Conservation (phyloP, 2,888 invertebrate species). For the Parnassius orleans region DNA sequence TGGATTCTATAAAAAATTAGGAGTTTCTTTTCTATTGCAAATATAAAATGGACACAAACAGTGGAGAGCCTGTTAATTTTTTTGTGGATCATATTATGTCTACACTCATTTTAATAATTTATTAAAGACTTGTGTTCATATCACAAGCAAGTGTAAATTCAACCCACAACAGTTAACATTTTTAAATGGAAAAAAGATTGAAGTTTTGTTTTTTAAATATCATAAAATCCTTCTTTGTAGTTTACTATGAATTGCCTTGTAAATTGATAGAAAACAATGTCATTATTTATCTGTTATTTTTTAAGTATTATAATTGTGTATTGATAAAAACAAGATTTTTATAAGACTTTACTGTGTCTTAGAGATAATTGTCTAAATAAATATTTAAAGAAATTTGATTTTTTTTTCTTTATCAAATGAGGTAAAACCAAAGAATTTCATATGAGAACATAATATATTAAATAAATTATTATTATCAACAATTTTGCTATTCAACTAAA, state of each 20-base stretch:
- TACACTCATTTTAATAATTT: background rate
- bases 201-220: too few species aligned
- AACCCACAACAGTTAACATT: background rate
- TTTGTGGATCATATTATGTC: background rate
- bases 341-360: background rate
- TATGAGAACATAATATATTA: too few species aligned
- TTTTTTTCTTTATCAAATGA: background rate
- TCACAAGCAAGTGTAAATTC: too few species aligned
- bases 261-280: background rate
- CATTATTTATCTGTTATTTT: slow-evolving; percentile 6
- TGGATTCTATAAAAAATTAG: too few species aligned
- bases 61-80: too few species aligned
- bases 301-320: background rate
- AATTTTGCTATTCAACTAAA: too few species aligned
- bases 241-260: slow-evolving; percentile 1
- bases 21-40: too few species aligned
- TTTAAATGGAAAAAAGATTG: too few species aligned
- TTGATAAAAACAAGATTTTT: slow-evolving; percentile 7
- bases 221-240: background rate
- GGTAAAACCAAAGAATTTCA: too few species aligned
- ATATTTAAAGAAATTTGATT: background rate
- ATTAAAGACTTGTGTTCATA: background rate
- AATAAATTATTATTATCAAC: too few species aligned
- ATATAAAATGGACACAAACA: too few species aligned
- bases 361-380: slow-evolving; percentile 11